Evolutionary conservation across 2,888 invertebrate species (phyloP).

Genomic region (Thera obeliscata): DNA sequence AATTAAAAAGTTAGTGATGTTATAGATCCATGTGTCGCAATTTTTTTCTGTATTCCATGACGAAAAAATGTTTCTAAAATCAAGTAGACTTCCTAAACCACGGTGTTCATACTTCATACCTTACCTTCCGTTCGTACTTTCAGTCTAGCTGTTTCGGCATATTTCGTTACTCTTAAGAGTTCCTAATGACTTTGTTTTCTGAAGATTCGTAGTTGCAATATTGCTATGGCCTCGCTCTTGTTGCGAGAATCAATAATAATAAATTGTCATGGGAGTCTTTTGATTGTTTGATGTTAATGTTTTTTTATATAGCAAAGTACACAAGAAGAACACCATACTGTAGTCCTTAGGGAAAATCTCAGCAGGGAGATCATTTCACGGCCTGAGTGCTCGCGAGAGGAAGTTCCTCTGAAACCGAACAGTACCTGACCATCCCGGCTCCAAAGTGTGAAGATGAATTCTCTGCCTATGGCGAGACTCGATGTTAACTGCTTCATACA

Average conservation of each 20-base stretch:
- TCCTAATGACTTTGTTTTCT: constrained; percentile 23
- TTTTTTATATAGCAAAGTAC: no score
- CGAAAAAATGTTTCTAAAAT: no score
- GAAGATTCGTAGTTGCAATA: constrained; percentile 18
- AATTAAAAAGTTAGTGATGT: not conserved
- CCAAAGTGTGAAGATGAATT: no score
- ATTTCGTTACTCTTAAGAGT: not conserved
- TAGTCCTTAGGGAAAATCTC: no score
- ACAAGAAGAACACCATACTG: no score
- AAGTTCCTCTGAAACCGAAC: no score
- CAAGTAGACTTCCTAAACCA: not conserved
- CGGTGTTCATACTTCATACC: not conserved
- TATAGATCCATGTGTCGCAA: not conserved
- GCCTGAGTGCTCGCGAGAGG: no score
- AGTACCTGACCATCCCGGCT: no score
- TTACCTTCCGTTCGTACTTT: not conserved
- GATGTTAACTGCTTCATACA: no score
- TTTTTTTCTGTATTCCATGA: not conserved
- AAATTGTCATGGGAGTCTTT: constrained; percentile 17
- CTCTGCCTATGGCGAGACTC: no score
- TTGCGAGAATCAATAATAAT: constrained; percentile 7
- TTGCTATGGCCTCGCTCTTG: constrained; percentile 25
- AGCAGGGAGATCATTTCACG: no score
- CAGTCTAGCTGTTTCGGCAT: not conserved
- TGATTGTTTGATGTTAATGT: not conserved